Base-by-base conservation (phyloP, 1,140 invertebrate species). In the Hycleus phaleratus region DNA sequence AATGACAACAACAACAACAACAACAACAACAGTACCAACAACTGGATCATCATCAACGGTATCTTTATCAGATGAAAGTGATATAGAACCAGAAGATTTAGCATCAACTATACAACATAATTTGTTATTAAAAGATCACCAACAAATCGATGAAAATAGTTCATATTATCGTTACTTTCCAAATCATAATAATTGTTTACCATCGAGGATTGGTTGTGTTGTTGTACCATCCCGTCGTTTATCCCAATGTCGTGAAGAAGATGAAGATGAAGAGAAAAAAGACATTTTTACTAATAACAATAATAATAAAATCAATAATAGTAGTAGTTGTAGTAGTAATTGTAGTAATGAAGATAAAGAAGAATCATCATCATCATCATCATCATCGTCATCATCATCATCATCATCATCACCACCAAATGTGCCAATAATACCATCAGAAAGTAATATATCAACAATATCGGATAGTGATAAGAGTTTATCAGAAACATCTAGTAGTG, bases 241-340 rank as follows among this genome's bases (percentile, higher is more conserved):
- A 48, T 90, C 87, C 4, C 86, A 90, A 71, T 90, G 88, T 68
- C 81, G 85, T 32, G 88, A 90, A 65, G 88, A 89, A 73, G 87
- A 89, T 64, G 88, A 90, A 70, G 83, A 86, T 38, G 82, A 85
- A 51, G 85, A 86, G 46, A 83, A 81, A 48, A 76, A 75, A 65
- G 75, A 69, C 49, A 59, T 42, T 42, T 10, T 8, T 42, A 42
- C 4, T 40, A 47, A 56, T 60, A 46, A 32, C 43, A 2, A 11
- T 11, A 46, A 6, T 52, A 62, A 42, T 42, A 10, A 42, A 8
- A 9, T 8, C 3, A 4, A 10, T 42, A 32, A 2, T 32, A 32
- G 32, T 32, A 32, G 18, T 18, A 18, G 18, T 18, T 18, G 18
- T 42, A 32, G 32, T 32, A 32, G 32, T 32, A 32, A 32, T 32